Evolutionary conservation across 2,888 invertebrate genomes (phyloP).

Genomic region (Torymus tubicola): DNA sequence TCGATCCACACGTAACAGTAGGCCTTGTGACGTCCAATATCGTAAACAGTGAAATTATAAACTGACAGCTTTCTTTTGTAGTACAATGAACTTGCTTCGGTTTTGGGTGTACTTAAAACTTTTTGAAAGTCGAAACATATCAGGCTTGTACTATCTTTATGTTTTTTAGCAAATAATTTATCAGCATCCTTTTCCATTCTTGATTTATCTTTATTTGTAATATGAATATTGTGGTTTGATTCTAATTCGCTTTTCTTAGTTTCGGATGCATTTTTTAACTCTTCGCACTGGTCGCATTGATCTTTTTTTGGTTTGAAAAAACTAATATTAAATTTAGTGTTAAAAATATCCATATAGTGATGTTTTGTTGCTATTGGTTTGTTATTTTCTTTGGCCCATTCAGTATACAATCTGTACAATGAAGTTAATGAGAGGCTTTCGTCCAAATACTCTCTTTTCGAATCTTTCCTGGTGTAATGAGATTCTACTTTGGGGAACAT

Average conservation of each 20-base stretch:
- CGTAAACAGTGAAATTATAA: slow-evolving; percentile 60
- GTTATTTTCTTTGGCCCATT: too few species aligned
- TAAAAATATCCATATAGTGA: too few species aligned
- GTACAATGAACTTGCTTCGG: slow-evolving; percentile 42
- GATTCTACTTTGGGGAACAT: too few species aligned
- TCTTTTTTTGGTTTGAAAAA: too few species aligned
- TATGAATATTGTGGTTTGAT: slow-evolving; percentile 7
- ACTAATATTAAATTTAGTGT: too few species aligned
- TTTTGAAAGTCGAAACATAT: slow-evolving; percentile 42
- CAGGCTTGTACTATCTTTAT: background rate
- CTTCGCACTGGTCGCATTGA: too few species aligned
- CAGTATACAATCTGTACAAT: too few species aligned
- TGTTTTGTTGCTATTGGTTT: too few species aligned
- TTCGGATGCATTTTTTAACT: too few species aligned
- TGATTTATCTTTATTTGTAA: slow-evolving; percentile 2
- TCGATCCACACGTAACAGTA: slow-evolving; percentile 64
- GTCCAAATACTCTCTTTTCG: too few species aligned
- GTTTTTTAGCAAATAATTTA: background rate
- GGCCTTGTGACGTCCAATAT: slow-evolving; percentile 54
- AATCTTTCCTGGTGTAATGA: too few species aligned
- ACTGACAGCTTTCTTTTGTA: slow-evolving; percentile 56
- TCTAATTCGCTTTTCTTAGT: background rate
- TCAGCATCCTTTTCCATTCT: background rate
- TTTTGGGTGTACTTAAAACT: slow-evolving; percentile 30
- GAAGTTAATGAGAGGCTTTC: too few species aligned